A percentile compares a stretch with the other conserved stretches of the same genome.
Conservation (phyloP, 1,140 invertebrate genomes). For the Acromyrmex charruanus region DNA sequence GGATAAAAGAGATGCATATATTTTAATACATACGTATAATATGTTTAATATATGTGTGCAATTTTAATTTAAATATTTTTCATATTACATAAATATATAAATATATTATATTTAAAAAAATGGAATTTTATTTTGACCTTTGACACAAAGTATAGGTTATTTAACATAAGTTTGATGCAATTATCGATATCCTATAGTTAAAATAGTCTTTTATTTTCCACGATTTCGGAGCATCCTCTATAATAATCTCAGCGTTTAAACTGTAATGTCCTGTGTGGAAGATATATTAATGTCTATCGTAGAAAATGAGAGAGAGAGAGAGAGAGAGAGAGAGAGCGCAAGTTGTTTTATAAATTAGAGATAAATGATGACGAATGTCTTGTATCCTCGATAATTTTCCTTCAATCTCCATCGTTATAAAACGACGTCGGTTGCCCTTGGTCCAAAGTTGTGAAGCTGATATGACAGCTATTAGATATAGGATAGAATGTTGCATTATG, state of each 20-base stretch:
- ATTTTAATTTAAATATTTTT: not conserved
- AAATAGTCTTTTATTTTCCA: not conserved
- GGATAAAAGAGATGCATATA: not conserved
- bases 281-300: not conserved
- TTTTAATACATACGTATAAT: not conserved
- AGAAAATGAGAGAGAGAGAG: not conserved
- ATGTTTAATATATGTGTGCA: not conserved
- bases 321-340: not conserved
- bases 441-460: slow-evolving; percentile 10
- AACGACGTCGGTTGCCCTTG: slow-evolving; percentile 15
- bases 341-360: slow-evolving; percentile 4
- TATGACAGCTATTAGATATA: slow-evolving; percentile 24
- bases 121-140: not conserved
- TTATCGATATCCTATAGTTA: not conserved
- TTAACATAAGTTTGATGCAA: not conserved
- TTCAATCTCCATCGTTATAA: slow-evolving; percentile 4
- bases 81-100: not conserved
- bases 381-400: not conserved
- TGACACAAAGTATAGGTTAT: not conserved
- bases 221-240: not conserved
- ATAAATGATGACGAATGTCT: not conserved
- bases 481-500: slow-evolving; percentile 20
- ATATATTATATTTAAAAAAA: not conserved
- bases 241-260: not conserved
- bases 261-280: not conserved